Evolutionary conservation across 2,113 vertebrate species (phyloP).

Genomic region (Chitala chitala): DNA sequence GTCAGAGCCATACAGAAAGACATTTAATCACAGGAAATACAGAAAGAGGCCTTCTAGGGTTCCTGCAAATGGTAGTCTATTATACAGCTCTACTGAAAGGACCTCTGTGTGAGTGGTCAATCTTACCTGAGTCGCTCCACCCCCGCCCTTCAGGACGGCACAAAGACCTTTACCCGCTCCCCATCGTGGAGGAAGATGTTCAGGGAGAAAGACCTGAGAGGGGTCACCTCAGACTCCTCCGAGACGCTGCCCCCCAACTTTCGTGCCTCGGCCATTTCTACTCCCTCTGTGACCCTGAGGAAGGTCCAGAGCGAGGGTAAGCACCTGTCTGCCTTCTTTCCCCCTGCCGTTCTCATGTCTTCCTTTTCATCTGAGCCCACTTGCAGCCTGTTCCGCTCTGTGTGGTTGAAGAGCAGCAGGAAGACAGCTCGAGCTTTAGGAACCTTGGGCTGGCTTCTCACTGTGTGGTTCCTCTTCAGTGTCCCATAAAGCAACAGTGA

Average conservation of each 20-base stretch:
- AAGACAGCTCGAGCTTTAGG: too few relatives aligned
- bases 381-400: too few relatives aligned
- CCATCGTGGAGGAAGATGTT: constrained; percentile 94
- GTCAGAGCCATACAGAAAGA: background rate
- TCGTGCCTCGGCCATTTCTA: constrained; percentile 80
- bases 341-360: too few relatives aligned
- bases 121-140: background rate
- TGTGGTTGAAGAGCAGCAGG: too few relatives aligned
- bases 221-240: constrained; percentile 82
- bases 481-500: too few relatives aligned
- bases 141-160: constrained; percentile 62
- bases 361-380: too few relatives aligned
- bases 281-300: constrained; percentile 80
- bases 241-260: constrained; percentile 89
- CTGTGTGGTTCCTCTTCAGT: too few relatives aligned
- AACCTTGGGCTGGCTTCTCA: too few relatives aligned
- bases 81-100: background rate
- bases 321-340: too few relatives aligned
- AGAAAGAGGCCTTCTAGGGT: background rate
- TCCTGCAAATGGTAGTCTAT: background rate
- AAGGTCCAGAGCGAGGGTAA: constrained; percentile 86
- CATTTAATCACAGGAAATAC: background rate
- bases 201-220: constrained; percentile 83
- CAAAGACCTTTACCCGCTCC: constrained; percentile 84
- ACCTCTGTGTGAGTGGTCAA: background rate